Evolutionary conservation across 1,140 invertebrate genomes (phyloP), one percentile per base, ranked within the genome.

Genomic region (Lordiphosa collinella): DNA sequence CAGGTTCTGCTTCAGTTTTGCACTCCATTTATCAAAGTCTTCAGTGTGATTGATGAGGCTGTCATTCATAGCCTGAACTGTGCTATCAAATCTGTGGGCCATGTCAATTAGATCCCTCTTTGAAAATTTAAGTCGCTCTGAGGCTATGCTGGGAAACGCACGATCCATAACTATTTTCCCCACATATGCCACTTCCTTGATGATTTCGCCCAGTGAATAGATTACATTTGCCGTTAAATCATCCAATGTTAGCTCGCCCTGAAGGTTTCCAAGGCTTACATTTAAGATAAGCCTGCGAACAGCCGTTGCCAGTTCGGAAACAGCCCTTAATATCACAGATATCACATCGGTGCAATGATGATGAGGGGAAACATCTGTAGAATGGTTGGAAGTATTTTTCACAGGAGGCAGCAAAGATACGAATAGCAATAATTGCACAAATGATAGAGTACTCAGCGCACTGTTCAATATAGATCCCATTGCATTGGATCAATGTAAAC

Each of bases 401-500:
- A 25, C 44, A 34, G 40, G 9, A 34, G 63, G 12, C 3, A 38
- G 31, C 1, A 18, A n/a, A 14, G 31, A 13, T n/a, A 9, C 31
- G 12, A 64, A 6, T 35, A 66, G 16, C 18, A 62, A 22, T 51
- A 66, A 9, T 12, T 38, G 31, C 18, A 36, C 14, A 49, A 36
- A 49, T 13, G 16, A 38, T 12, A 12, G 10, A 10, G 11, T 12
- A 25, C 38, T 9, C 22, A 52, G 57, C 46, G 34, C 29, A 57
- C 36, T 36, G 47, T 48, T 49, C 36, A 32, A 44, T 52, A 29
- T 18, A 38, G 53, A 49, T 41, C 53, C 43, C 64, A 67, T 63
- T 49, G 47, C 36, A 49, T 40, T 63, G 35, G 64, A 51, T 58
- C 60, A 63, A 53, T 32, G 16, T 16, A 41, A 63, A 48, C 48